A percentile compares a stretch with the other conserved stretches of the same genome.
Evolutionary conservation across 1,140 invertebrate species (phyloP).

Genomic region (Solenopsis fugax): DNA sequence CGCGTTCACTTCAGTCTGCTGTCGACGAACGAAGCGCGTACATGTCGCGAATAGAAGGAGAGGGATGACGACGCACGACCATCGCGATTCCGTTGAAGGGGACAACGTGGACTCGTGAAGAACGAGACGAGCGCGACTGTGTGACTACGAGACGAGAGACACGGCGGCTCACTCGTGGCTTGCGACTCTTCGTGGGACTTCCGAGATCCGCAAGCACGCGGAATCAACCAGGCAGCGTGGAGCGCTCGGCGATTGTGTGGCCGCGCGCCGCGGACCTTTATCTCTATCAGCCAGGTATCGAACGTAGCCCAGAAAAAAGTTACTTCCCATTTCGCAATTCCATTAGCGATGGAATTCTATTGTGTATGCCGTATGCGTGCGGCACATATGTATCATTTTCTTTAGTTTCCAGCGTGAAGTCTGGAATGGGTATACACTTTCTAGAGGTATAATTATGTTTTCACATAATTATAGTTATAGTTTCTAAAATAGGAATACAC

Average conservation of each 20-base stretch:
- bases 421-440: neutral
- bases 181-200: constrained; percentile 71
- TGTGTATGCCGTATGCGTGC: too few relatives aligned
- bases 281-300: constrained; percentile 84
- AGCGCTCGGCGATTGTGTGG: constrained; percentile 85
- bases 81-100: constrained; percentile 60
- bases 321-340: neutral
- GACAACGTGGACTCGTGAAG: constrained; percentile 61
- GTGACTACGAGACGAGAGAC: constrained; percentile 22
- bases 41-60: constrained; percentile 68
- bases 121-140: constrained; percentile 3
- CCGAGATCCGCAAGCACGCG: constrained; percentile 82
- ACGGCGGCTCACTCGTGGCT: constrained; percentile 56
- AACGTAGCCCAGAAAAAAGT: neutral
- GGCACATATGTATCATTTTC: neutral
- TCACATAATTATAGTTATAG: neutral
- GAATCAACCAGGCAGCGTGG: constrained; percentile 85
- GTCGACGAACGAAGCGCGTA: constrained; percentile 44
- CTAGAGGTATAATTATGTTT: neutral
- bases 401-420: neutral
- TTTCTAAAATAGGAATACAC: neutral
- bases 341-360: neutral
- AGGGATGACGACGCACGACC: constrained; percentile 73
- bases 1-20: constrained; percentile 27
- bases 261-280: constrained; percentile 85